phyloP scores from a whole-genome alignment of 2,113 vertebrate species.

The Rynchops niger region DNA sequence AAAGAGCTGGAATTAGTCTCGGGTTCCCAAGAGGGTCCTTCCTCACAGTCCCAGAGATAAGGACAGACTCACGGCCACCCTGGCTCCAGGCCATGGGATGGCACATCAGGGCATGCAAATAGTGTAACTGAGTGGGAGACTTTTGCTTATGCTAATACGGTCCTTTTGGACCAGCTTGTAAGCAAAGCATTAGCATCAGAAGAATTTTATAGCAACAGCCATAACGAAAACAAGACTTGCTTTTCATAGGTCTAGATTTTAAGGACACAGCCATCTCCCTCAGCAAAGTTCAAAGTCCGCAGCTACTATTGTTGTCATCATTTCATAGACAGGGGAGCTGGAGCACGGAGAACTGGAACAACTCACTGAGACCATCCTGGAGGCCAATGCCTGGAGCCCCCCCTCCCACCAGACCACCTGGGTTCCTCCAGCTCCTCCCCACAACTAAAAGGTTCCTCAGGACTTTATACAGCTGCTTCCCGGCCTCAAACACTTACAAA shows the following conservation, averaged over 20 bases:
- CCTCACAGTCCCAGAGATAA: neutral
- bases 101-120: neutral
- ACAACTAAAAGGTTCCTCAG: neutral
- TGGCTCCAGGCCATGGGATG: rapidly evolving
- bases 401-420: neutral
- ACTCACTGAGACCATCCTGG: neutral
- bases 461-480: neutral
- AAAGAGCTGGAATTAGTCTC: neutral
- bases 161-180: neutral
- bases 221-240: neutral
- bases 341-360: rapidly evolving
- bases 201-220: neutral
- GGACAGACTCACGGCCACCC: rapidly evolving
- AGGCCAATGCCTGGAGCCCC: neutral
- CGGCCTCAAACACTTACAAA: neutral
- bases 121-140: rapidly evolving
- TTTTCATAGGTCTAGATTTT: neutral
- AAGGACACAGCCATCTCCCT: neutral
- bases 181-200: neutral
- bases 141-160: neutral
- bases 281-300: neutral
- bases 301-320: no score
- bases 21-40: neutral
- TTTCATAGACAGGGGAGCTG: neutral
- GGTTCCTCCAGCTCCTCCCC: neutral